Percentiles rank a stretch among this genome's conserved stretches.
phyloP scores from a whole-genome alignment of 2,888 invertebrate species.

The Brenthis daphne region DNA sequence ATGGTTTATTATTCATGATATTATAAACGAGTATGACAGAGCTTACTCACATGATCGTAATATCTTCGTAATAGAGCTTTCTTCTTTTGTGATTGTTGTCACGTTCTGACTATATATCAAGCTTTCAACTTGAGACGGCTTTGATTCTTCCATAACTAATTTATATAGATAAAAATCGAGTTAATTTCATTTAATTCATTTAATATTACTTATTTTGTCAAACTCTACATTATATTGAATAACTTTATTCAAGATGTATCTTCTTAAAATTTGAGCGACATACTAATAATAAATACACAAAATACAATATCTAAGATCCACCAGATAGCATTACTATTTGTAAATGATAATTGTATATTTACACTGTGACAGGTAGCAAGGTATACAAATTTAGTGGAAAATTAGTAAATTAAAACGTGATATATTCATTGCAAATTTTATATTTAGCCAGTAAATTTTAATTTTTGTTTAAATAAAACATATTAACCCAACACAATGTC shows the following conservation, averaged over 20 bases:
- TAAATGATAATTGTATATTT: conserved; percentile 13
- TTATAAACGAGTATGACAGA: too few species aligned
- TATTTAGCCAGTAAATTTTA: too few species aligned
- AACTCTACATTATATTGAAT: too few species aligned
- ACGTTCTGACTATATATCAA: not conserved
- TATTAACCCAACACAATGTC: too few species aligned
- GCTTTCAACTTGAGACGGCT: not conserved
- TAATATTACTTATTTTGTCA: too few species aligned
- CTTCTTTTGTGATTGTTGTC: not conserved
- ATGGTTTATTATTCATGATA: too few species aligned
- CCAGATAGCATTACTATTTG: conserved; percentile 8
- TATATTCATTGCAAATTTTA: too few species aligned
- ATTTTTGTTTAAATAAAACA: too few species aligned
- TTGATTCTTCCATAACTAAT: not conserved
- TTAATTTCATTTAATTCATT: too few species aligned
- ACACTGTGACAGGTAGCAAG: not conserved
- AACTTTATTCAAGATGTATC: not conserved
- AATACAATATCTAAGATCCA: not conserved
- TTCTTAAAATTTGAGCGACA: not conserved
- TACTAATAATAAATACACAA: not conserved
- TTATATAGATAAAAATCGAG: not conserved
- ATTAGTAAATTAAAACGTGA: too few species aligned
- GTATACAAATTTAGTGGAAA: not conserved
- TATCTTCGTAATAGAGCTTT: not conserved
- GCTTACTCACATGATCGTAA: conserved; percentile 26